These are phyloP conservation scores for Megalops cyprinoides DNA, from an alignment of 2,797 vertebrate genomes.

Conservation along the genomic window DNA sequence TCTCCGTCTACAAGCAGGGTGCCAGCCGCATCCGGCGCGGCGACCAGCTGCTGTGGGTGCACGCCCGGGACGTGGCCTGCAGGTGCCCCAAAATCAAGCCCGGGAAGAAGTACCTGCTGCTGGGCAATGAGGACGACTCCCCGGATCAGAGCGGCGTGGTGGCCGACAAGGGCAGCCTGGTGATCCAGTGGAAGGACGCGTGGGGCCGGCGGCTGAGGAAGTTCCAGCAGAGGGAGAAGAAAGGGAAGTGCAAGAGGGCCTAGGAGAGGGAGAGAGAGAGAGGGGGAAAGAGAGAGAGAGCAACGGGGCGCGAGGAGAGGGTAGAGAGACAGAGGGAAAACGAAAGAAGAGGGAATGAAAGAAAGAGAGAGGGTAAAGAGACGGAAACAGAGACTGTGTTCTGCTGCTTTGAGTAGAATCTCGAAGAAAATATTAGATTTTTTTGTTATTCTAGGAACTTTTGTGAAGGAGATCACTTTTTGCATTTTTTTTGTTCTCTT, in stretches of 20 bases:
- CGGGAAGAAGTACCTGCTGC: conserved; percentile 84
- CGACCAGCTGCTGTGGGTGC: conserved; percentile 87
- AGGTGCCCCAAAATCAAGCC: conserved; percentile 87
- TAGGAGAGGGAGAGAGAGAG: conserved; percentile 56
- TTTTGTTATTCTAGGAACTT: conserved; percentile 59
- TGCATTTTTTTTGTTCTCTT: conserved; percentile 56
- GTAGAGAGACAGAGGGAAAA: conserved; percentile 20
- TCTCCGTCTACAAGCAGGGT: conserved; percentile 88
- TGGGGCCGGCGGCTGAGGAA: conserved; percentile 95
- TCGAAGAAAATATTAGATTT: conserved; percentile 63
- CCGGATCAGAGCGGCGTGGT: conserved; percentile 86
- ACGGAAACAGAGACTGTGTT: conserved; percentile 60
- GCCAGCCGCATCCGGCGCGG: conserved; percentile 84
- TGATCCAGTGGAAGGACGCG: conserved; percentile 97
- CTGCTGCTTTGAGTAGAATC: conserved; percentile 82
- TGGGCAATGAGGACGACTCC: conserved; percentile 82
- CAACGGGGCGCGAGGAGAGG: conserved; percentile 12
- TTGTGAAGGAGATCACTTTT: conserved; percentile 71
- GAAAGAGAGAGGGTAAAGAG: conserved; percentile 38
- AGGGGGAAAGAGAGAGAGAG: conserved; percentile 30
- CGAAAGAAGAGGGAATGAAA: conserved; percentile 38
- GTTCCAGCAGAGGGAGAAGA: conserved; percentile 98
- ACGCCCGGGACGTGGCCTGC: conserved; percentile 85
- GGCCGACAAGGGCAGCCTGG: conserved; percentile 93
- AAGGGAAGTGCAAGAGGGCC: conserved; percentile 94